Percentiles rank a stretch among this genome's conserved stretches.
These are phyloP conservation scores for Aplochiton taeniatus DNA, from an alignment of 2,797 vertebrate species.

Conservation along the genomic window DNA sequence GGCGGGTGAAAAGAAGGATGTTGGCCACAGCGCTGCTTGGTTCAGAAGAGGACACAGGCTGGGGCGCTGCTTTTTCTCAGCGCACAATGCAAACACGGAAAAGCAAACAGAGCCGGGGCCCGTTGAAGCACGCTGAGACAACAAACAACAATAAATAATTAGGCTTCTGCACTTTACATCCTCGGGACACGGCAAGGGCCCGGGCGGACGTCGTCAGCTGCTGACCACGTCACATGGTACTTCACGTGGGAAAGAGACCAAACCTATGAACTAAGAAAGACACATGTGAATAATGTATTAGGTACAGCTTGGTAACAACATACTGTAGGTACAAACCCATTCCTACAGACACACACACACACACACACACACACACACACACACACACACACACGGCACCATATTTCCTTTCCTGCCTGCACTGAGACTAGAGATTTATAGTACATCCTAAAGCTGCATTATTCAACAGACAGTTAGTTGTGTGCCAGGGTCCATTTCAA, in stretches of 20 bases:
- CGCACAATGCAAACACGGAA: conserved; percentile 23
- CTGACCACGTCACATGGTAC: not conserved
- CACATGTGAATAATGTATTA: not conserved
- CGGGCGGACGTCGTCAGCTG: not conserved
- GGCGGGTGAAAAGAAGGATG: conserved; percentile 21
- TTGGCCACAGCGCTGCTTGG: conserved; percentile 16
- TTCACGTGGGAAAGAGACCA: no score
- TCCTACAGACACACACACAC: conserved; percentile 9
- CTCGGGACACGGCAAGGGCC: not conserved
- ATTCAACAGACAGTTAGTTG: conserved; percentile 35
- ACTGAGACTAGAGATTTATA: conserved; percentile 30
- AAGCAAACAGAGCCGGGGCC: conserved; percentile 16
- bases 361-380: conserved; percentile 15
- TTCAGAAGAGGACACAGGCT: conserved; percentile 26
- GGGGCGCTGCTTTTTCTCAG: conserved; percentile 16
- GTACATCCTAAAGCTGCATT: conserved; percentile 21
- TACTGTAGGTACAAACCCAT: not conserved
- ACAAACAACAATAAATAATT: conserved; percentile 33
- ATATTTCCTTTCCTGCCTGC: conserved; percentile 19
- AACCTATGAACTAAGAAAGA: no score
- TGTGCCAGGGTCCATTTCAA: conserved; percentile 37
- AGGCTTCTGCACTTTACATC: not conserved
- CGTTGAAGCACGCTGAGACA: conserved; percentile 16
- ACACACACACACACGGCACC: conserved; percentile 1
- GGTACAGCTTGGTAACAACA: not conserved